Evolutionary conservation across 2,888 invertebrate genomes (phyloP).

Genomic region (Athalia circularis): DNA sequence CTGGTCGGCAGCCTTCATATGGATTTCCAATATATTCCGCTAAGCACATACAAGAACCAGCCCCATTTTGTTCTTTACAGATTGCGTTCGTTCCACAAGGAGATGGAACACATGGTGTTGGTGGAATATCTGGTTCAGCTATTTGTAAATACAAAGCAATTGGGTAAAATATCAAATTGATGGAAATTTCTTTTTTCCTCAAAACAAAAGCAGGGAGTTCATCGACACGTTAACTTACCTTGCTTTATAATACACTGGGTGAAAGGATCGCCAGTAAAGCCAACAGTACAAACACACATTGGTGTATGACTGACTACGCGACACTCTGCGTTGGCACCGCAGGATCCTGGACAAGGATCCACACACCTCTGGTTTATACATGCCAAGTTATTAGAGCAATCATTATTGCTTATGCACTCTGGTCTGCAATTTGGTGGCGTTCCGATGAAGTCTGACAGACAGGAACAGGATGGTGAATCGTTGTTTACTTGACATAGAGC

Average conservation of each 20-base stretch:
- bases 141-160: neutral
- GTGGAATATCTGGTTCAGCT: constrained; percentile 60
- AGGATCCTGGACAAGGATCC: constrained; percentile 74
- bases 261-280: constrained; percentile 87
- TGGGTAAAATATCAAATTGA: no score
- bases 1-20: constrained; percentile 75
- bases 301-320: constrained; percentile 86
- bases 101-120: constrained; percentile 81
- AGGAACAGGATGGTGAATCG: constrained; percentile 72
- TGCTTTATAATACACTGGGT: constrained; percentile 77
- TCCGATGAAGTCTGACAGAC: constrained; percentile 72
- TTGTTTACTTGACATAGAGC: constrained; percentile 73
- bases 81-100: constrained; percentile 87
- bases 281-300: constrained; percentile 81
- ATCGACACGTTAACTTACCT: constrained; percentile 54
- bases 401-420: constrained; percentile 75
- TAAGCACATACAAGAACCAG: constrained; percentile 86
- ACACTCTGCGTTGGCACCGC: constrained; percentile 78
- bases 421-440: constrained; percentile 74
- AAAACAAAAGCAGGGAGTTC: no score
- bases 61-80: constrained; percentile 82
- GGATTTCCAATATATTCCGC: constrained; percentile 84
- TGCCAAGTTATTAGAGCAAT: constrained; percentile 72
- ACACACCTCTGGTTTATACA: constrained; percentile 73
- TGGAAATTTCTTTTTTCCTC: no score